Percentiles rank a stretch among this genome's conserved stretches.
Conservation (phyloP, 2,113 vertebrate species). For the Lasiurus cinereus region DNA sequence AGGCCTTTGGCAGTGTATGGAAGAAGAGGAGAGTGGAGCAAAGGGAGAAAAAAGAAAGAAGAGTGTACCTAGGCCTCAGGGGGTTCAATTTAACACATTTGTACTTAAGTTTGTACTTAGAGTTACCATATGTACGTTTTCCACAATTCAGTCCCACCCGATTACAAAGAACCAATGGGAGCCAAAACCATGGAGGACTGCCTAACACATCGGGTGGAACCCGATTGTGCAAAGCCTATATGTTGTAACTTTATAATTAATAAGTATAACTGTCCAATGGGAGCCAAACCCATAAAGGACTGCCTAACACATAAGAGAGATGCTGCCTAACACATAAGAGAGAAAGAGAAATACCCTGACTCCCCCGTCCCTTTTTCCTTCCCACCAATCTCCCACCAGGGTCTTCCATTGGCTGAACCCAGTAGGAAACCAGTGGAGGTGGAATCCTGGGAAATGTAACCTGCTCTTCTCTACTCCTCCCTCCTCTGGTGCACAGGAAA, state of each 20-base stretch:
- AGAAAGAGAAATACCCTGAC: not conserved
- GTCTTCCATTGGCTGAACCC: not conserved
- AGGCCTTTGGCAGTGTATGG: not conserved
- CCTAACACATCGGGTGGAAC: too few relatives aligned
- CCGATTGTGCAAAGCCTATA: too few relatives aligned
- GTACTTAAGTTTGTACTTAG: too few relatives aligned
- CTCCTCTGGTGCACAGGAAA: not conserved
- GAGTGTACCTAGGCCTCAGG: not conserved
- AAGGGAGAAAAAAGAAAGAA: not conserved
- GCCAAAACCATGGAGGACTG: not conserved
- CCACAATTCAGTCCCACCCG: too few relatives aligned
- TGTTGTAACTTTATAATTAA: too few relatives aligned
- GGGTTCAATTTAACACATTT: too few relatives aligned
- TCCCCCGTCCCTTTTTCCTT: not conserved
- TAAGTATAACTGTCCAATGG: too few relatives aligned
- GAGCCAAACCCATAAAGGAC: not conserved
- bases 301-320: not conserved
- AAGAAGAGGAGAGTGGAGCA: not conserved
- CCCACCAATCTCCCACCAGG: not conserved
- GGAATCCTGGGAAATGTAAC: not conserved
- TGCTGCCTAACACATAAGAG: not conserved
- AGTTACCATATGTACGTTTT: too few relatives aligned
- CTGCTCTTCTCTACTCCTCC: accelerated
- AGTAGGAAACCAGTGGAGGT: not conserved
- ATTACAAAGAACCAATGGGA: too few relatives aligned